Evolutionary conservation across 2,113 vertebrate species (phyloP), one percentile per base, ranked within the genome.

Genomic region (Mastomys coucha): DNA sequence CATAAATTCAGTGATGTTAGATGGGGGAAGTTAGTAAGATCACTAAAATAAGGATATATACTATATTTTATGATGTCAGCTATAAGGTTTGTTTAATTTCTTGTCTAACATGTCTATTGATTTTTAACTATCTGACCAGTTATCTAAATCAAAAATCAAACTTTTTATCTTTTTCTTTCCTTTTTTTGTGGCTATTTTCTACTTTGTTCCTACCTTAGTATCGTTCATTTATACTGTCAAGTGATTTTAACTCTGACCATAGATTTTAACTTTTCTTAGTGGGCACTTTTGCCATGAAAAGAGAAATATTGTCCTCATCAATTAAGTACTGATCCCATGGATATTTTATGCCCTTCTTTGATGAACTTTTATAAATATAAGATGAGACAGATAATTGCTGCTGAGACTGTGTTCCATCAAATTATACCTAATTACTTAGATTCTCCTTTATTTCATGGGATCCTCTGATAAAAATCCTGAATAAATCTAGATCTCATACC

Each of bases 21-120:
- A 72, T 10, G 0, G 1, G n/a, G 2, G 8, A 39, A 58, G 14
- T 24, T 53, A 7, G 8, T 60, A 51, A 70, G 4, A 5, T 0
- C 16, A 14, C 17, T n/a, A 63, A 70, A 78, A 65, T 12, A 63
- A 5, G 28, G 16, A 12, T 33, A 13, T 4, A 36, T 1, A 20
- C 17, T 10, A 70, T 17, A 17, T 13, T 24, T 11, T 42, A 12
- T 69, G 9, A 36, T 39, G 16, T 1, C 17, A 39, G 24, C 19
- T 58, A 16, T 0, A 60, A 5, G 1, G 12, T 56, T 56, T 80
- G 0, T n/a, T 73, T 63, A 49, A 31, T 28, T 67, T 13, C 36
- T 87, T 8, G 10, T 19, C 17, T 39, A 76, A 58, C 49, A 45
- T 36, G 39, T 63, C 28, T 81, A 42, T 11, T 45, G 36, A 28